phyloP scores from a whole-genome alignment of 1,140 invertebrate genomes.

The Eciton burchellii region DNA sequence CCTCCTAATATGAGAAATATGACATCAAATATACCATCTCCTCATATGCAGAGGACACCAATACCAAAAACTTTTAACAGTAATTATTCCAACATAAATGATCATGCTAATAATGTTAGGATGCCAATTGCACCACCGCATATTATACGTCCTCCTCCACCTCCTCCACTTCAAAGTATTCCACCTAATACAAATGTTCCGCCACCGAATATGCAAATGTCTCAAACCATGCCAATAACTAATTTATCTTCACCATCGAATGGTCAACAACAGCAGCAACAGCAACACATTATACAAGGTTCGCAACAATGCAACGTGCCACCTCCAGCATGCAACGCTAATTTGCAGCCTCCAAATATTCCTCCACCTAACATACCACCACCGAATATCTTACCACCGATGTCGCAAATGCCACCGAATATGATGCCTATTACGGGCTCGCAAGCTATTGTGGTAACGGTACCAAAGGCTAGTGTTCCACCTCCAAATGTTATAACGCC shows the following conservation, averaged over 20 bases:
- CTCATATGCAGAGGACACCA: constrained; percentile 81
- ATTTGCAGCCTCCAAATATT: constrained; percentile 85
- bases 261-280: constrained; percentile 74
- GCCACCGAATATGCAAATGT: constrained; percentile 79
- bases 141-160: constrained; percentile 77
- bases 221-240: constrained; percentile 69
- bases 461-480: constrained; percentile 78
- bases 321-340: constrained; percentile 81
- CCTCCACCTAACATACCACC: constrained; percentile 84
- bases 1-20: constrained; percentile 78
- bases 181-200: constrained; percentile 81
- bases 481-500: constrained; percentile 83
- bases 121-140: constrained; percentile 82
- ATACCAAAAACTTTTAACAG: constrained; percentile 75
- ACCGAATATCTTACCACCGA: constrained; percentile 79
- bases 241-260: constrained; percentile 56
- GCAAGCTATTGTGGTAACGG: constrained; percentile 83
- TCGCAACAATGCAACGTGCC: constrained; percentile 83
- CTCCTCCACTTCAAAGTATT: constrained; percentile 73
- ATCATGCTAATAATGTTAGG: constrained; percentile 66
- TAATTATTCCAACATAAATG: constrained; percentile 74
- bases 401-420: constrained; percentile 82
- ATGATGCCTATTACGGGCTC: constrained; percentile 81
- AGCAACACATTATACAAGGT: constrained; percentile 80
- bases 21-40: constrained; percentile 74